A percentile compares a stretch with the other conserved stretches of the same genome.
Conservation (phyloP, 35 echinoderm and acorn worm genomes). For the Apostichopus parvimensis region DNA sequence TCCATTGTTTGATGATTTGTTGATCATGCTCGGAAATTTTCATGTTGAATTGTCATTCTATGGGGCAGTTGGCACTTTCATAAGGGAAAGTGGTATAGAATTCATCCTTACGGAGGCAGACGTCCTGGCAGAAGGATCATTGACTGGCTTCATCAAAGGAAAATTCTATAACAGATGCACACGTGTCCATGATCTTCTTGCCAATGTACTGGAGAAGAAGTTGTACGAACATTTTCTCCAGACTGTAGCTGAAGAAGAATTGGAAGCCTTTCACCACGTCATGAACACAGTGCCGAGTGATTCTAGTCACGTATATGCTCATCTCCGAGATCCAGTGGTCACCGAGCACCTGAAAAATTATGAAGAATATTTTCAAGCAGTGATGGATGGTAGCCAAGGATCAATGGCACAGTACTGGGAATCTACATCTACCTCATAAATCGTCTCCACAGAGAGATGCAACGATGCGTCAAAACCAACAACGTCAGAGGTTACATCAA, state of each 20-base stretch:
- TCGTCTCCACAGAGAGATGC: no score
- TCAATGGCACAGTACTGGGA: constrained; percentile 37
- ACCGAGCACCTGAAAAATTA: background rate
- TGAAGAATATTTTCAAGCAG: constrained; percentile 27
- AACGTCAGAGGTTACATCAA: no score
- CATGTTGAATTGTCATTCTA: constrained; percentile 82
- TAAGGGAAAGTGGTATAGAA: constrained; percentile 66
- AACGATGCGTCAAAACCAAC: no score
- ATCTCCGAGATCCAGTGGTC: constrained; percentile 7
- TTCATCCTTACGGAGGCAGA: constrained; percentile 62
- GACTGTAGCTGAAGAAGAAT: constrained; percentile 36
- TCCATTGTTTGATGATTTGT: constrained; percentile 67
- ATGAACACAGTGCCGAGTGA: constrained; percentile 45
- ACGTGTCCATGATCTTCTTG: constrained; percentile 66
- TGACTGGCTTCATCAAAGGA: constrained; percentile 65
- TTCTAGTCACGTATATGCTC: background rate
- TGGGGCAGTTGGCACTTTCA: constrained; percentile 70
- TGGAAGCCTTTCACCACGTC: constrained; percentile 37
- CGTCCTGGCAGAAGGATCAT: constrained; percentile 71
- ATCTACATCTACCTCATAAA: background rate
- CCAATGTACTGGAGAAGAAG: constrained; percentile 61
- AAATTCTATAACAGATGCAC: constrained; percentile 85
- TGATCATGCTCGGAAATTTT: constrained; percentile 78
- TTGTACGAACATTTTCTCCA: constrained; percentile 41
- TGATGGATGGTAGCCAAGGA: constrained; percentile 1